Conservation (phyloP, 2,797 vertebrate genomes). For the Astyanax mexicanus region DNA sequence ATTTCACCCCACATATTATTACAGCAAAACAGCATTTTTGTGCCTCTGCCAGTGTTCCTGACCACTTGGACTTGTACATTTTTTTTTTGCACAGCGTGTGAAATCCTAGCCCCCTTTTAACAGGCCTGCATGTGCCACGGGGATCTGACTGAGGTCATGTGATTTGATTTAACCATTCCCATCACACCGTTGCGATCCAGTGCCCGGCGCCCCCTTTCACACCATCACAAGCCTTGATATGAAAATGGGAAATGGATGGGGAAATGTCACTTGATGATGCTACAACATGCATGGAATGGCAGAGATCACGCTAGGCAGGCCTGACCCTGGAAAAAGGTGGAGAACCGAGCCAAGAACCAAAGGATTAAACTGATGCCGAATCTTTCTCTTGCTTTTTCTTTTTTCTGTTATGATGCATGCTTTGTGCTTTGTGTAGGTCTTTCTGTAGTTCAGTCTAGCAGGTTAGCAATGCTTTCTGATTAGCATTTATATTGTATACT, state of each 20-base stretch:
- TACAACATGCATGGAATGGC: slow-evolving; percentile 45
- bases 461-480: neutral
- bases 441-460: too few relatives aligned
- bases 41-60: neutral
- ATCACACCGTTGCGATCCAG: slow-evolving; percentile 10
- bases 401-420: neutral
- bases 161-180: neutral
- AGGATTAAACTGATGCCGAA: neutral
- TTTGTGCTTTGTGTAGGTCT: neutral
- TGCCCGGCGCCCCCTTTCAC: slow-evolving; percentile 39
- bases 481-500: slow-evolving; percentile 22
- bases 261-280: slow-evolving; percentile 43
- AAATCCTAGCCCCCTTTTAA: neutral
- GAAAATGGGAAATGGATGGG: slow-evolving; percentile 25
- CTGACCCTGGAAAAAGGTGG: neutral
- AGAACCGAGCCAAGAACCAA: neutral
- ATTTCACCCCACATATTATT: too few relatives aligned
- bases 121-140: neutral
- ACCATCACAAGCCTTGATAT: neutral
- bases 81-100: neutral
- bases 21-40: neutral
- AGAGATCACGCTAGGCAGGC: slow-evolving; percentile 35
- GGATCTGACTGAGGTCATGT: neutral
- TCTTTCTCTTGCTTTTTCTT: too few relatives aligned
- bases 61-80: neutral